Conservation (phyloP, 2,113 vertebrate species). For the Gobiocypris rarus region DNA sequence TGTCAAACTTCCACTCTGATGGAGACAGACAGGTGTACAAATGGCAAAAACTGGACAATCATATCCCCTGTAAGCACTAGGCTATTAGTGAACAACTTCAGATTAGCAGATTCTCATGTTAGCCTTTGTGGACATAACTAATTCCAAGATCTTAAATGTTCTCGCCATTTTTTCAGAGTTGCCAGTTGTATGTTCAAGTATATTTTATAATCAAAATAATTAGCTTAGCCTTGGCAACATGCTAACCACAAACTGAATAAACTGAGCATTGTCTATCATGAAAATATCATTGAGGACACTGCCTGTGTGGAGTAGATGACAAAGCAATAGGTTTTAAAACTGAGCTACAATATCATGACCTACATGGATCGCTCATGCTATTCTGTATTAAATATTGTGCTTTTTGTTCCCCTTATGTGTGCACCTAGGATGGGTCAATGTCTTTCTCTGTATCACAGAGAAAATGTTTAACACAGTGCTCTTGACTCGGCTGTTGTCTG, state of each 20-base stretch:
- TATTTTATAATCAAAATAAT: neutral
- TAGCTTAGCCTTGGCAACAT: too few relatives aligned
- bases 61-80: neutral
- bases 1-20: slow-evolving; percentile 22
- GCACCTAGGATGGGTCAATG: neutral
- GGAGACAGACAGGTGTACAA: neutral
- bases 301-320: neutral
- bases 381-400: neutral
- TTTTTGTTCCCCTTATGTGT: neutral
- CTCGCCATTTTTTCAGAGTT: neutral
- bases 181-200: neutral
- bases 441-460: slow-evolving; percentile 8
- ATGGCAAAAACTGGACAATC: neutral
- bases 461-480: slow-evolving; percentile 4
- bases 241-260: neutral
- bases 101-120: neutral
- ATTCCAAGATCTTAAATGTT: neutral
- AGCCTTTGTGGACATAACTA: neutral
- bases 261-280: neutral
- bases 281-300: neutral
- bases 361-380: neutral
- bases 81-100: neutral
- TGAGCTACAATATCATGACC: neutral
- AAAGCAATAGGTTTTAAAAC: neutral
- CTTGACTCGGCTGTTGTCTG: neutral